A percentile compares a stretch with the other conserved stretches of the same genome.
phyloP scores from a whole-genome alignment of 2,797 vertebrate genomes.

The Rallus crepitans region DNA sequence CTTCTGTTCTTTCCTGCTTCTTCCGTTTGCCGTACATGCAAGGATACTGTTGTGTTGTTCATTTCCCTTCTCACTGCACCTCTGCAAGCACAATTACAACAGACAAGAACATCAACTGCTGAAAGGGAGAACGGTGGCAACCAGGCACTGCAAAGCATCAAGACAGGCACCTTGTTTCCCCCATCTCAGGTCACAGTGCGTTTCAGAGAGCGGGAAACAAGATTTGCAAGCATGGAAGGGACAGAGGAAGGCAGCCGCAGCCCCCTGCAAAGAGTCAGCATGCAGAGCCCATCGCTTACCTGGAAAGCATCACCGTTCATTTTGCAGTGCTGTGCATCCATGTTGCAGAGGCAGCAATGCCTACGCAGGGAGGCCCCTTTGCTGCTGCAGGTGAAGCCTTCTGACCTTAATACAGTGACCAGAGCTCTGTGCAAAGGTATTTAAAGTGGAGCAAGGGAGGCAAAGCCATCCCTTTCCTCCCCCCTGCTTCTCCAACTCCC shows the following conservation, averaged over 20 bases:
- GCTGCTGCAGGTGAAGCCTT: background rate
- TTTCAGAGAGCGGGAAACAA: background rate
- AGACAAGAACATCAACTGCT: background rate
- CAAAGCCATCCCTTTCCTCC: background rate
- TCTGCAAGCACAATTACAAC: background rate
- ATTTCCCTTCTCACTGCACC: background rate
- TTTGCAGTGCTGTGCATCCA: slow-evolving; percentile 33
- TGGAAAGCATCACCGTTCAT: slow-evolving; percentile 57
- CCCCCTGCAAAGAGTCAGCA: fast-evolving
- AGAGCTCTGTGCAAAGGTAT: slow-evolving; percentile 45
- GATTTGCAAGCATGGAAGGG: fast-evolving
- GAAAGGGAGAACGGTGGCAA: background rate
- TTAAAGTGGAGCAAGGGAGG: slow-evolving; percentile 29
- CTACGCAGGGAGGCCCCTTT: background rate
- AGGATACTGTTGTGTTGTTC: background rate
- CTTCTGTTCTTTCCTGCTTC: background rate
- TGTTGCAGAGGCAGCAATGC: background rate
- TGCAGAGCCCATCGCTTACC: background rate
- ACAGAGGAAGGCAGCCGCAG: background rate
- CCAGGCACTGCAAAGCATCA: fast-evolving
- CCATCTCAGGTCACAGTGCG: background rate
- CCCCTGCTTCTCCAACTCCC: background rate
- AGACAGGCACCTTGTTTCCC: background rate
- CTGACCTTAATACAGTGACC: background rate
- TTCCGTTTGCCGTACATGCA: background rate